Percentiles rank a stretch among this genome's conserved stretches.
phyloP scores from a whole-genome alignment of 2,888 invertebrate genomes.

The Drosophila anomalipes region DNA sequence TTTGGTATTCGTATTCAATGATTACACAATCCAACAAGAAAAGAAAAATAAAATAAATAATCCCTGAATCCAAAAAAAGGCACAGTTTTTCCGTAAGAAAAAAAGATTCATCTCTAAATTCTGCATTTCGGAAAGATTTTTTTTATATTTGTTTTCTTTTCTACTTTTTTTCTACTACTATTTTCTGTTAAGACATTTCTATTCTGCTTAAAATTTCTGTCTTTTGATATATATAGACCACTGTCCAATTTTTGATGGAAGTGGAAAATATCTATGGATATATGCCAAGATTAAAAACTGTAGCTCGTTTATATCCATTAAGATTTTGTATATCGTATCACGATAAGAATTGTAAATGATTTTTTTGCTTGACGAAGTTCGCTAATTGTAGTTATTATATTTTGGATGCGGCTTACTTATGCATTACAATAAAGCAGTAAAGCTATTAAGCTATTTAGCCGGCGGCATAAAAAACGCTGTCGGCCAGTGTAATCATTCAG shows the following conservation, averaged over 20 bases:
- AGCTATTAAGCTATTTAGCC: not conserved
- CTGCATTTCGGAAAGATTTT: not conserved
- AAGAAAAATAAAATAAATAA: not conserved
- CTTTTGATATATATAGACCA: not conserved
- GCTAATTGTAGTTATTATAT: not conserved
- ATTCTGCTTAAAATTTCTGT: not conserved
- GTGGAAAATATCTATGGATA: not conserved
- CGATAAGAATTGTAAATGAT: not conserved
- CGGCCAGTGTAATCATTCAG: constrained; percentile 25
- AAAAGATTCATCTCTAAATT: not conserved
- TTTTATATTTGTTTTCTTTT: not conserved
- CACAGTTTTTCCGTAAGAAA: not conserved
- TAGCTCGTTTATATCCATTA: not conserved
- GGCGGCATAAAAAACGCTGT: not conserved
- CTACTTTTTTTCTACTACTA: not conserved
- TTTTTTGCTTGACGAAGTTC: not conserved
- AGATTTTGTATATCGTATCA: not conserved
- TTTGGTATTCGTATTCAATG: constrained; percentile 26
- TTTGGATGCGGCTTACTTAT: not conserved
- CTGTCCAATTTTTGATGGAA: not conserved
- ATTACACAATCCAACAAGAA: constrained; percentile 1
- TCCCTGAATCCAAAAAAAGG: not conserved
- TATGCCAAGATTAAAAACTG: not conserved
- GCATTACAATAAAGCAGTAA: not conserved
- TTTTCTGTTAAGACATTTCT: not conserved